phyloP scores from a whole-genome alignment of 2,113 vertebrate species.

The Eleginops maclovinus region DNA sequence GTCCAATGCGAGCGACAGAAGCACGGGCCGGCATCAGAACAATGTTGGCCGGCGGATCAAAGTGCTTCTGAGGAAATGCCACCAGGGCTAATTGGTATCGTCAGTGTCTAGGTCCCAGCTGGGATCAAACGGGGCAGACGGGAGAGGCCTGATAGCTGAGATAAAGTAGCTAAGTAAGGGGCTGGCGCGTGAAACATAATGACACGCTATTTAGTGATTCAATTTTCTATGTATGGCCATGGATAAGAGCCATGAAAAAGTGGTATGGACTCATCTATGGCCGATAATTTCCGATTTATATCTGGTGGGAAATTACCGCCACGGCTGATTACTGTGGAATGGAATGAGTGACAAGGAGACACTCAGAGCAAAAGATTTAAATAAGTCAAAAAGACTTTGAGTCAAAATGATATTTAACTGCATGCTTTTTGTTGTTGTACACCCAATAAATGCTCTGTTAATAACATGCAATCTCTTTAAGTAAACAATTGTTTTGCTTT shows the following conservation, averaged over 20 bases:
- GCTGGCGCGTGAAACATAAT: slow-evolving; percentile 62
- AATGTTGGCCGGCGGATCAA: slow-evolving; percentile 66
- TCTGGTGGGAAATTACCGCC: slow-evolving; percentile 63
- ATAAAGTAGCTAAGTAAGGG: slow-evolving; percentile 45
- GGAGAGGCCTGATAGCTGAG: slow-evolving; percentile 49
- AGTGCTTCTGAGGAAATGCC: slow-evolving; percentile 50
- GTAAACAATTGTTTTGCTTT: too few species aligned
- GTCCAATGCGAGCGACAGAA: slow-evolving; percentile 38
- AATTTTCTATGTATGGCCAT: slow-evolving; percentile 61
- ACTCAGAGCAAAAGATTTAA: slow-evolving; percentile 13
- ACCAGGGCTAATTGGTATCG: slow-evolving; percentile 63
- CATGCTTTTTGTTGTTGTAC: not conserved
- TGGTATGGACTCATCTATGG: slow-evolving; percentile 56
- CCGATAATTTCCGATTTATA: slow-evolving; percentile 72
- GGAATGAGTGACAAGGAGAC: slow-evolving; percentile 58
- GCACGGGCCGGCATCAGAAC: slow-evolving; percentile 31
- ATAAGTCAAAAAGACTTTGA: not conserved
- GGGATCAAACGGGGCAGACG: slow-evolving; percentile 55
- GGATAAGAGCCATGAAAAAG: slow-evolving; percentile 62
- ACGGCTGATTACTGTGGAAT: slow-evolving; percentile 55
- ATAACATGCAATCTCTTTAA: not conserved
- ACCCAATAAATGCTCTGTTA: not conserved
- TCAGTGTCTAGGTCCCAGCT: slow-evolving; percentile 66
- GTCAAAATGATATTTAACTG: not conserved
- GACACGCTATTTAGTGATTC: slow-evolving; percentile 66